Evolutionary conservation across 2,888 invertebrate genomes (phyloP).

Genomic region (Limnephilus lunatus): DNA sequence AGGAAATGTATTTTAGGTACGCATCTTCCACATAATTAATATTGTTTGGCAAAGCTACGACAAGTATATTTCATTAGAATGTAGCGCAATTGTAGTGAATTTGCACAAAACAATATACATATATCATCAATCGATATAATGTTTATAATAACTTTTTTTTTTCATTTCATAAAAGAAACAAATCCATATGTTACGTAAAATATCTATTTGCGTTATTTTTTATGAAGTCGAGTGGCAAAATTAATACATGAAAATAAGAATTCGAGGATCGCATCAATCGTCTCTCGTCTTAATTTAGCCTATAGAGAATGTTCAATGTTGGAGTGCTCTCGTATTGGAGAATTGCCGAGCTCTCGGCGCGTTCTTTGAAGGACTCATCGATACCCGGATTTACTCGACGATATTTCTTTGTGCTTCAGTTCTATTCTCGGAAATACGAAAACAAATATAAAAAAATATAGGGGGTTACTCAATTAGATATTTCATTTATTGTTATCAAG

Average conservation of each 20-base stretch:
- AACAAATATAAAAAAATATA: too few species aligned
- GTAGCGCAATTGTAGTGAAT: not conserved
- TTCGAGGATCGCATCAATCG: not conserved
- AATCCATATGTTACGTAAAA: not conserved
- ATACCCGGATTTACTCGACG: not conserved
- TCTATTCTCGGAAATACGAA: not conserved
- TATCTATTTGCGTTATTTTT: not conserved
- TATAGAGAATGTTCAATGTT: not conserved
- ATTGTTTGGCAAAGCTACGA: not conserved
- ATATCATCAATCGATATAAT: too few species aligned
- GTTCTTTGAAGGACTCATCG: not conserved
- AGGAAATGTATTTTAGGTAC: not conserved
- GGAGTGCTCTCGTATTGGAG: not conserved
- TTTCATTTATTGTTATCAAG: too few species aligned
- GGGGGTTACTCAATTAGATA: not conserved
- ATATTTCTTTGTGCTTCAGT: conserved; percentile 3
- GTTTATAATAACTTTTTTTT: too few species aligned
- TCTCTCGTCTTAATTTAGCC: conserved; percentile 11
- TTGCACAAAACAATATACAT: not conserved
- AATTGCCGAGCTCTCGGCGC: not conserved
- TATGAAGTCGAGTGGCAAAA: not conserved
- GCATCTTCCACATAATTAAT: not conserved
- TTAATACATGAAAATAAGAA: not conserved
- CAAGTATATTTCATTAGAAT: not conserved
- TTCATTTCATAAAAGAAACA: too few species aligned